Evolutionary conservation across 1,140 invertebrate species (phyloP).

Genomic region (Achroia grisella): DNA sequence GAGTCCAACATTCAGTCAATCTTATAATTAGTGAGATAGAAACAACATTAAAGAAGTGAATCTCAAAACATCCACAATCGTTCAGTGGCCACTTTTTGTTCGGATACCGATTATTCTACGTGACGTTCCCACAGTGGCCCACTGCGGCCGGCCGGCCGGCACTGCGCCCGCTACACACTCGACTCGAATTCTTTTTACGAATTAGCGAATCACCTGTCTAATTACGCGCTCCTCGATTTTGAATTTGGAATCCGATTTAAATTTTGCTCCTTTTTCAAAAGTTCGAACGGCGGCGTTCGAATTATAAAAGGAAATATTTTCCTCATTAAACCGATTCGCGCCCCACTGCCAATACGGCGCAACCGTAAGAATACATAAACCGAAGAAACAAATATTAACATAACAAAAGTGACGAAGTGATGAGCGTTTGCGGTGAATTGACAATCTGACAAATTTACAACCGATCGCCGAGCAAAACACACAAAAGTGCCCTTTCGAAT

Average conservation of each 20-base stretch:
- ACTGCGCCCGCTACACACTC: slow-evolving; percentile 21
- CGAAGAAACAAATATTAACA: slow-evolving; percentile 35
- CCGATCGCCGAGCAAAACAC: slow-evolving; percentile 41
- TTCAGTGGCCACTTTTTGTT: slow-evolving; percentile 39
- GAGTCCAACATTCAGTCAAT: no score
- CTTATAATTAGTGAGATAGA: no score
- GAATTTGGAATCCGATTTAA: slow-evolving; percentile 42
- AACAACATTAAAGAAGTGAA: slow-evolving; percentile 11
- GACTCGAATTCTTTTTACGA: slow-evolving; percentile 54
- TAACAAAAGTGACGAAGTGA: slow-evolving; percentile 55
- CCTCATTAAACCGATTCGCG: slow-evolving; percentile 7
- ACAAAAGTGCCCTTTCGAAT: slow-evolving; percentile 63
- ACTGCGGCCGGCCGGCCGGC: no score
- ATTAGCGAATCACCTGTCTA: slow-evolving; percentile 68
- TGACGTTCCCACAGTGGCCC: slow-evolving; percentile 60
- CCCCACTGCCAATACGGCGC: neutral
- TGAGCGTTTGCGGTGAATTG: slow-evolving; percentile 42
- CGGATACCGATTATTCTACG: slow-evolving; percentile 58
- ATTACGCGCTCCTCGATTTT: slow-evolving; percentile 40
- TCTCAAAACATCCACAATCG: slow-evolving; percentile 27
- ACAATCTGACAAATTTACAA: slow-evolving; percentile 66
- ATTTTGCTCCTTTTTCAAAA: neutral
- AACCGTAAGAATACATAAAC: neutral
- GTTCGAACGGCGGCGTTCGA: slow-evolving; percentile 11
- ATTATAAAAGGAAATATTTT: slow-evolving; percentile 7